Conservation (phyloP, 2,888 invertebrate genomes). For the Volucella inanis region DNA sequence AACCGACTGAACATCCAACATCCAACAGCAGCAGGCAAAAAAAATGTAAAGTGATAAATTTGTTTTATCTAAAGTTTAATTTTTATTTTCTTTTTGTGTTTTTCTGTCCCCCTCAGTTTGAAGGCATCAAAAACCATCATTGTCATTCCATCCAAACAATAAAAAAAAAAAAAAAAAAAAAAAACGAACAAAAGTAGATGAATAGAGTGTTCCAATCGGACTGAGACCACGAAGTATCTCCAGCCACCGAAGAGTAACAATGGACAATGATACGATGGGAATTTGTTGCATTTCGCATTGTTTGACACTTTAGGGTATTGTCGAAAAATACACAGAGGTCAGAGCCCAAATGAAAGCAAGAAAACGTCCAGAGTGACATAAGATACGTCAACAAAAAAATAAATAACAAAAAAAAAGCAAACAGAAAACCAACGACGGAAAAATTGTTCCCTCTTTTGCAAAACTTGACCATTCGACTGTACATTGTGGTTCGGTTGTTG, state of each 20-base stretch:
- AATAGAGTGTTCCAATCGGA: slow-evolving; percentile 37
- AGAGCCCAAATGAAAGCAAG: slow-evolving; percentile 30
- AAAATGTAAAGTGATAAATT: slow-evolving; percentile 37
- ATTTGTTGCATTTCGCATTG: slow-evolving; percentile 71
- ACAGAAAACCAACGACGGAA: background rate
- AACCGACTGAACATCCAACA: slow-evolving; percentile 29
- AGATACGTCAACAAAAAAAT: slow-evolving; percentile 12
- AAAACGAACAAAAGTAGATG: slow-evolving; percentile 1
- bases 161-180: background rate
- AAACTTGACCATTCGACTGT: slow-evolving; percentile 65
- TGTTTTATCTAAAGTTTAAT: background rate
- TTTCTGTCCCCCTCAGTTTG: slow-evolving; percentile 49
- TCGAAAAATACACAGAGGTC: slow-evolving; percentile 60
- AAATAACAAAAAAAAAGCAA: too few species aligned
- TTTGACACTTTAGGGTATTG: slow-evolving; percentile 72
- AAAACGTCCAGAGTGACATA: slow-evolving; percentile 41
- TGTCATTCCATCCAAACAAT: slow-evolving; percentile 37
- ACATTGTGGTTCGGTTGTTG: slow-evolving; percentile 12
- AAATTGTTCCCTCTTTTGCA: slow-evolving; percentile 33
- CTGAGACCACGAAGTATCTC: slow-evolving; percentile 24
- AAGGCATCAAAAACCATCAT: slow-evolving; percentile 61
- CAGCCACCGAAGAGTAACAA: slow-evolving; percentile 32
- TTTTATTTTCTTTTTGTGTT: background rate
- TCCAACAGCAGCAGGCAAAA: background rate
- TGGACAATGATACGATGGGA: slow-evolving; percentile 60